Evolutionary conservation across 2,113 vertebrate genomes (phyloP).

Genomic region (Amphiprion ocellaris): DNA sequence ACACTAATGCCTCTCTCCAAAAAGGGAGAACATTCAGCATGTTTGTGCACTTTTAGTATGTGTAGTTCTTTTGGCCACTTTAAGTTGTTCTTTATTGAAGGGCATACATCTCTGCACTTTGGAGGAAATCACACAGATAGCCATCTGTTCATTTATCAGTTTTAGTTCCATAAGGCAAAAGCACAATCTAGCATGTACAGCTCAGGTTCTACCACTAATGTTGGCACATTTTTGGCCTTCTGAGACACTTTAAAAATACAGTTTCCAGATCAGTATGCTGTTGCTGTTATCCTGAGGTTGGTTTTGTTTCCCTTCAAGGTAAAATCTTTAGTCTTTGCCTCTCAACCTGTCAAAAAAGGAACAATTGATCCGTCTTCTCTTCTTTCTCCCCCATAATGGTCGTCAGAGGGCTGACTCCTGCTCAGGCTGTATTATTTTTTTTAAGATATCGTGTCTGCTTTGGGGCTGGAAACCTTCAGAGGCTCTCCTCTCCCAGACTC

Average conservation of each 20-base stretch:
- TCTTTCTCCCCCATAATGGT: constrained; percentile 34
- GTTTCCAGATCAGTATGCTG: constrained; percentile 1
- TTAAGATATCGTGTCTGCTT: constrained; percentile 77
- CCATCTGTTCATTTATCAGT: too few relatives aligned
- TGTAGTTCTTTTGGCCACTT: neutral
- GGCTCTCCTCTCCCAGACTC: constrained; percentile 76
- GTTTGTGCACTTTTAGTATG: constrained; percentile 29
- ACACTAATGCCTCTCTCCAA: neutral
- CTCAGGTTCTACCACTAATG: neutral
- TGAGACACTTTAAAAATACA: constrained; percentile 2
- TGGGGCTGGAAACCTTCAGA: constrained; percentile 64
- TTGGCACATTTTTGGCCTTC: neutral
- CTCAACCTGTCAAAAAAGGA: constrained; percentile 25
- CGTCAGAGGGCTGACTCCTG: constrained; percentile 24
- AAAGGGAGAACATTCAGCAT: constrained; percentile 12
- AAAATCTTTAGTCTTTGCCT: constrained; percentile 39
- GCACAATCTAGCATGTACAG: neutral
- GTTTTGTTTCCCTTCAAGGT: constrained; percentile 23
- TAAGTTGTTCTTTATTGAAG: neutral
- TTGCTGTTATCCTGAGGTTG: constrained; percentile 11
- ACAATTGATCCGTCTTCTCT: constrained; percentile 36
- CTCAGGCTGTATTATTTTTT: constrained; percentile 58
- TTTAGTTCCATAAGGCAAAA: neutral
- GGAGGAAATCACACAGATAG: neutral
- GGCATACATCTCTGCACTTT: neutral